Conservation (phyloP, 2,888 invertebrate species). For the Hirtodrosophila histrioides region DNA sequence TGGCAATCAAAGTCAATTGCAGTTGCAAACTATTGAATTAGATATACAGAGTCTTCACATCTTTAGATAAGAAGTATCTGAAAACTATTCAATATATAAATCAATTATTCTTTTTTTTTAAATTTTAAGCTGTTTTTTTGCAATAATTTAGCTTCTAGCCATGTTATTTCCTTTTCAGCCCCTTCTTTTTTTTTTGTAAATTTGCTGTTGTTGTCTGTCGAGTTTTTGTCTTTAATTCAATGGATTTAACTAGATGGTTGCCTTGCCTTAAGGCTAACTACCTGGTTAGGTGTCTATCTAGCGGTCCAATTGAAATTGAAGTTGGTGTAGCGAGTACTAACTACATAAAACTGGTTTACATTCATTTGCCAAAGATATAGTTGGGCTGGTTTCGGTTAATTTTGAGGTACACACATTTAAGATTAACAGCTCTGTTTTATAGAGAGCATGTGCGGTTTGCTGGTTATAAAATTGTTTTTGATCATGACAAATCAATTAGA, state of each 20-base stretch:
- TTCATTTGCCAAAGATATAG: slow-evolving; percentile 36
- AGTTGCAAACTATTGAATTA: background rate
- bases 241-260: slow-evolving; percentile 16
- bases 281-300: slow-evolving; percentile 32
- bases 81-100: too few species aligned
- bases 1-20: slow-evolving; percentile 8
- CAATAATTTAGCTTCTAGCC: too few species aligned
- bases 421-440: background rate
- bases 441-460: too few species aligned
- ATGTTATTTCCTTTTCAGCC: too few species aligned
- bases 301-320: slow-evolving; percentile 50
- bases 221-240: slow-evolving; percentile 6
- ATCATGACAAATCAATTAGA: too few species aligned
- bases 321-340: slow-evolving; percentile 25
- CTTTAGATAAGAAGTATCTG: too few species aligned
- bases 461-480: too few species aligned
- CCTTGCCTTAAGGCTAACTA: slow-evolving; percentile 33
- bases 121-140: too few species aligned
- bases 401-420: slow-evolving; percentile 2
- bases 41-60: too few species aligned
- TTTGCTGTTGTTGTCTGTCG: too few species aligned
- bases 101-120: too few species aligned
- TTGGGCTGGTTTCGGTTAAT: slow-evolving; percentile 29
- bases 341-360: slow-evolving; percentile 55
- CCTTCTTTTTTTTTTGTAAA: too few species aligned